These are phyloP conservation scores for Ochlodes sylvanus DNA, from an alignment of 2,888 invertebrate species.

Conservation along the genomic window DNA sequence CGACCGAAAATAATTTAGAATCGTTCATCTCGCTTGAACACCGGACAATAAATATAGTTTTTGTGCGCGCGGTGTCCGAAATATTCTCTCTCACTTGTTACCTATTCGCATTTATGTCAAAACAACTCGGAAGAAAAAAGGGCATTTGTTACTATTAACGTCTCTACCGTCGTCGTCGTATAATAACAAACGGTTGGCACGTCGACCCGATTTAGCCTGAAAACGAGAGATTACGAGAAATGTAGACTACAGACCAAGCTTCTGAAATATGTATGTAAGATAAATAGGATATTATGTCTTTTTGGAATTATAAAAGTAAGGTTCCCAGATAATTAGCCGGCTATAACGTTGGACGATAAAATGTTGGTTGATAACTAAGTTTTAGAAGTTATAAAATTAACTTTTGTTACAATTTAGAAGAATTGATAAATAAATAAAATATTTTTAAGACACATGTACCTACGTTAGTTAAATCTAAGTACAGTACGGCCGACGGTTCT, in stretches of 20 bases:
- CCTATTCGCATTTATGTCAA: slow-evolving; percentile 28
- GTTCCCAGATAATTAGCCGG: too few relatives aligned
- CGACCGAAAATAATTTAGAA: background rate
- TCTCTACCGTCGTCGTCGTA: slow-evolving; percentile 28
- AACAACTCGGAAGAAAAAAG: slow-evolving; percentile 32
- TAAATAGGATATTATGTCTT: background rate
- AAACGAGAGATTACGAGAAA: slow-evolving; percentile 17
- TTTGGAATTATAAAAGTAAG: background rate
- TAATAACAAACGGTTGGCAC: slow-evolving; percentile 30
- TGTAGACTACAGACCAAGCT: slow-evolving; percentile 1
- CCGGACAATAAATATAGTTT: slow-evolving; percentile 10
- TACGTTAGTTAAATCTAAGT: too few relatives aligned
- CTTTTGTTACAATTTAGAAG: too few relatives aligned
- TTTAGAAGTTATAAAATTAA: too few relatives aligned
- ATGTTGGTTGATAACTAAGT: too few relatives aligned
- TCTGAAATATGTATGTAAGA: background rate
- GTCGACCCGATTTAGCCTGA: slow-evolving; percentile 22
- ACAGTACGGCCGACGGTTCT: too few relatives aligned
- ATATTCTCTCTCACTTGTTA: slow-evolving; percentile 26
- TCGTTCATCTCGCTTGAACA: slow-evolving; percentile 7
- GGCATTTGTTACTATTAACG: slow-evolving; percentile 35
- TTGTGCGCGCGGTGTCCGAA: slow-evolving; percentile 13
- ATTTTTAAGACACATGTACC: too few relatives aligned
- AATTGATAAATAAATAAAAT: too few relatives aligned
- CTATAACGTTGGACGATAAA: too few relatives aligned